Conservation (phyloP, 1,140 invertebrate species). For the Leptinotarsa texana region DNA sequence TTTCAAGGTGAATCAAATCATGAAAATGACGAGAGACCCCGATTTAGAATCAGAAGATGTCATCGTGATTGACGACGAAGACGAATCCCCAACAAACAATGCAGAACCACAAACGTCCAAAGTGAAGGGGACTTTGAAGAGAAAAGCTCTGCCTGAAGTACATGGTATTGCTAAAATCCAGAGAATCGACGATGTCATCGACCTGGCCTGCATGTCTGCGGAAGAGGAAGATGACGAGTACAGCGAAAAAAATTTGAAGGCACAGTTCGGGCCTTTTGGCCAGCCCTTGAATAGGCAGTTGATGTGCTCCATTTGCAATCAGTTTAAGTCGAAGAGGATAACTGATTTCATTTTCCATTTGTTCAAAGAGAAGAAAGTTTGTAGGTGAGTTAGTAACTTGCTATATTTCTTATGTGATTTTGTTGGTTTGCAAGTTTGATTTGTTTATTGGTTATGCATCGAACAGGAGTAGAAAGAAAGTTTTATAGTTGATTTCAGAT, state of each 20-base stretch:
- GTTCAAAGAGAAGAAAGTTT: constrained; percentile 55
- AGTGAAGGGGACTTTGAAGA: not conserved
- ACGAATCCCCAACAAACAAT: not conserved
- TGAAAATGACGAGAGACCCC: not conserved
- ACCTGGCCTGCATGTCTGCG: not conserved
- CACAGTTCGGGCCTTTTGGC: constrained; percentile 52
- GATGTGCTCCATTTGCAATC: constrained; percentile 61
- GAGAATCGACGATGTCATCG: constrained; percentile 31
- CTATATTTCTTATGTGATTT: not conserved
- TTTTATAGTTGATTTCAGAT: too few relatives aligned
- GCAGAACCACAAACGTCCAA: not conserved
- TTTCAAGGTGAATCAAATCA: not conserved
- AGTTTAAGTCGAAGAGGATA: constrained; percentile 59
- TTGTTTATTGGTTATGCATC: too few relatives aligned
- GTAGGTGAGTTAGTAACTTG: constrained; percentile 26
- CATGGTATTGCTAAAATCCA: constrained; percentile 43
- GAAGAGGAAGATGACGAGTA: constrained; percentile 1
- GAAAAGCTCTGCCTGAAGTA: constrained; percentile 14
- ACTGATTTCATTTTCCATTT: constrained; percentile 62
- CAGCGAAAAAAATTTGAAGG: constrained; percentile 32
- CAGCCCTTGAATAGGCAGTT: constrained; percentile 54
- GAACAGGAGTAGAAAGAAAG: too few relatives aligned
- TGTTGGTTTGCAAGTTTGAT: constrained; percentile 1
- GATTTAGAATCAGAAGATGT: not conserved
- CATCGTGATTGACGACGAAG: constrained; percentile 35